Conservation (phyloP, 2,888 invertebrate species). For the Lottia scabra region DNA sequence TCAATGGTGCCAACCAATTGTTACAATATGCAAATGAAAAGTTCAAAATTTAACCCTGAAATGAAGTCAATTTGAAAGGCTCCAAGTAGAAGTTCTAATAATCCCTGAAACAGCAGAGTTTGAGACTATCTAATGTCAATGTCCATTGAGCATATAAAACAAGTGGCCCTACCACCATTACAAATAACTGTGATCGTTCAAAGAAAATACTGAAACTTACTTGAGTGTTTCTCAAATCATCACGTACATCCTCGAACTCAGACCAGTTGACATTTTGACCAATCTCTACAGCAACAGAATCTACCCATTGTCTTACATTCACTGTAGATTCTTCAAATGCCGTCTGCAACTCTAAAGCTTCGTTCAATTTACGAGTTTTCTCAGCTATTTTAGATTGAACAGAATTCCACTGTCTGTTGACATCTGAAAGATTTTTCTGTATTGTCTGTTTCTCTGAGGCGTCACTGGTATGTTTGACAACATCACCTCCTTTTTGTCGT, state of each 20-base stretch:
- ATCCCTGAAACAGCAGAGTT: too few relatives aligned
- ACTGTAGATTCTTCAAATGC: conserved; percentile 48
- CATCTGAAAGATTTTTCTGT: conserved; percentile 50
- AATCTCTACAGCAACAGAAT: conserved; percentile 42
- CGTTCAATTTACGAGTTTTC: conserved; percentile 48
- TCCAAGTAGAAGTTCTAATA: too few relatives aligned
- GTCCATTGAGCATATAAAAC: too few relatives aligned
- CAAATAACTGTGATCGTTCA: too few relatives aligned
- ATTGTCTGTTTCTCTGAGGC: conserved; percentile 51
- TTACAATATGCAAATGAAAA: too few relatives aligned
- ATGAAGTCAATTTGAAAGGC: too few relatives aligned
- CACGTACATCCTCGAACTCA: conserved; percentile 47
- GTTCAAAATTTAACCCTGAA: too few relatives aligned
- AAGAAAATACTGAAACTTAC: conserved; percentile 44
- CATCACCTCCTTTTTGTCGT: conserved; percentile 52
- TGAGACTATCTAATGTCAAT: too few relatives aligned
- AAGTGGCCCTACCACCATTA: too few relatives aligned
- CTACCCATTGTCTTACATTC: conserved; percentile 47
- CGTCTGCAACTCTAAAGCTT: conserved; percentile 48
- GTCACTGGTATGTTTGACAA: conserved; percentile 50
- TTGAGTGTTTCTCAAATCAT: conserved; percentile 48
- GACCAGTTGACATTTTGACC: conserved; percentile 42
- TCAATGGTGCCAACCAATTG: too few relatives aligned
- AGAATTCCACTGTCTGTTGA: conserved; percentile 52
- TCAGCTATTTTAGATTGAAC: conserved; percentile 48